Conservation (phyloP, 2,113 vertebrate genomes). For the Cyrtonyx montezumae region DNA sequence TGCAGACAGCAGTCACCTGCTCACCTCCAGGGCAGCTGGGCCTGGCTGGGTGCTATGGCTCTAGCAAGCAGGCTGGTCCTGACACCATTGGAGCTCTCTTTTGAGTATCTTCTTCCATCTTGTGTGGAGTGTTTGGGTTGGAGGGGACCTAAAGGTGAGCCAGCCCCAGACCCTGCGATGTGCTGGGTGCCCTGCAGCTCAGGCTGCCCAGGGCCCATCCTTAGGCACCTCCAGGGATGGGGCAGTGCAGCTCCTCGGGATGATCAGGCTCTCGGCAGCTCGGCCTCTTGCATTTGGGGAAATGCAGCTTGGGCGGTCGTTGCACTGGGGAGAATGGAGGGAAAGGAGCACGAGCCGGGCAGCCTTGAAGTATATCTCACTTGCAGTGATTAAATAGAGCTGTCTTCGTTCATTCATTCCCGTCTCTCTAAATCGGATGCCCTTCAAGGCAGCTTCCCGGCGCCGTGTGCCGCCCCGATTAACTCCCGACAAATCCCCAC, state of each 20-base stretch:
- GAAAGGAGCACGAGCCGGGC: background rate
- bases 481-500: constrained; percentile 1
- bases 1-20: background rate
- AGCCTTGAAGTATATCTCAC: background rate
- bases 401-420: background rate
- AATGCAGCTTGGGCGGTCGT: background rate
- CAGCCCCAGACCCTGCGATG: no score
- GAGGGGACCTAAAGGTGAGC: no score
- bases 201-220: no score
- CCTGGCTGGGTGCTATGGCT: background rate
- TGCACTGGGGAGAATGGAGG: background rate
- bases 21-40: background rate
- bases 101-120: background rate
- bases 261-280: background rate
- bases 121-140: no score
- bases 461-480: background rate
- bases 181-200: no score
- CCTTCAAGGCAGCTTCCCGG: background rate
- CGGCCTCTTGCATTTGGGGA: background rate
- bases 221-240: no score
- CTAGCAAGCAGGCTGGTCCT: background rate
- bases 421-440: background rate
- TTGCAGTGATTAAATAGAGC: constrained; percentile 24
- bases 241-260: no score
- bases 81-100: background rate